phyloP scores from a whole-genome alignment of 1,140 invertebrate genomes.

The Diploscapter pachys region DNA sequence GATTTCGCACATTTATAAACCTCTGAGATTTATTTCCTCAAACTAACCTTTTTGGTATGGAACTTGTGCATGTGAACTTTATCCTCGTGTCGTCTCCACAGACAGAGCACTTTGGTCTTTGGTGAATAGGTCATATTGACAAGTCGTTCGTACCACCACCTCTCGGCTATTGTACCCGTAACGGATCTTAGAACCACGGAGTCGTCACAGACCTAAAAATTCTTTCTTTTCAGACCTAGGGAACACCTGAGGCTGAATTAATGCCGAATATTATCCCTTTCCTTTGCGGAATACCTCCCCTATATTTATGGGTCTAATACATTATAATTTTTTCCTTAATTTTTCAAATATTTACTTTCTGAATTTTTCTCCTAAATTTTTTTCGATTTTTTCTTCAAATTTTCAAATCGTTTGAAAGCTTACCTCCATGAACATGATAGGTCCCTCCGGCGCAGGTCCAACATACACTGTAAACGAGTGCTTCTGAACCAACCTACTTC shows the following conservation, averaged over 20 bases:
- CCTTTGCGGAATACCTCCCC: background rate
- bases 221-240: no score
- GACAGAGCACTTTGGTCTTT: constrained; percentile 90
- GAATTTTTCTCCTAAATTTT: background rate
- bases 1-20: background rate
- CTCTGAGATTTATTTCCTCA: background rate
- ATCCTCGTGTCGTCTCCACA: constrained; percentile 71
- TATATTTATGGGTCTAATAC: background rate
- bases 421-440: constrained; percentile 91
- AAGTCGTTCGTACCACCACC: constrained; percentile 96
- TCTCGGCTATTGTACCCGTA: constrained; percentile 87
- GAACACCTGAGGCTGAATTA: background rate
- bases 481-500: constrained; percentile 80
- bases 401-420: constrained; percentile 12
- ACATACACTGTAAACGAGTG: constrained; percentile 96
- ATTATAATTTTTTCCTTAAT: background rate
- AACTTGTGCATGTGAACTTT: constrained; percentile 87
- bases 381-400: constrained; percentile 16
- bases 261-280: background rate
- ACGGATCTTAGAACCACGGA: constrained; percentile 87
- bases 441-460: constrained; percentile 80
- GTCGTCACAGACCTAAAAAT: constrained; percentile 77
- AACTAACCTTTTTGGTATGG: constrained; percentile 88
- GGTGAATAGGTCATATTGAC: constrained; percentile 99
- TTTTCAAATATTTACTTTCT: background rate